A percentile compares a stretch with the other conserved stretches of the same genome.
These are phyloP conservation scores for Penaeus indicus DNA, from an alignment of 1,140 invertebrate species.

Conservation along the genomic window DNA sequence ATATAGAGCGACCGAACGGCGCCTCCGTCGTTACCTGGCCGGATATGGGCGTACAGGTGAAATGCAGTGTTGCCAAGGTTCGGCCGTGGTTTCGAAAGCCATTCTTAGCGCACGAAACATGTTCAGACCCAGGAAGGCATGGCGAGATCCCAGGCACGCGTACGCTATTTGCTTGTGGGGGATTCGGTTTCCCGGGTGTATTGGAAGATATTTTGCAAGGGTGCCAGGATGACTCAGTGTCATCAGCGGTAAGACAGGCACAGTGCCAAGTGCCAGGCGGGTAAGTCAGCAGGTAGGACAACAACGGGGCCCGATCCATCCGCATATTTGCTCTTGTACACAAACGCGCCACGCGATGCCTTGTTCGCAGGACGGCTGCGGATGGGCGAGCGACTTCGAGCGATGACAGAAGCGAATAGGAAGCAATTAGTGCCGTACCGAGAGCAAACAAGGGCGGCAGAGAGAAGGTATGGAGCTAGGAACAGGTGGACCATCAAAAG, in stretches of 20 bases:
- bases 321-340: not conserved
- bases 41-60: constrained; percentile 36
- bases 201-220: constrained; percentile 5
- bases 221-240: constrained; percentile 48
- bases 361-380: not conserved
- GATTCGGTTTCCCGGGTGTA: no score
- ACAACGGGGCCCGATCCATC: not conserved
- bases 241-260: constrained; percentile 48
- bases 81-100: not conserved
- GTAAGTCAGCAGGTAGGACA: constrained; percentile 36
- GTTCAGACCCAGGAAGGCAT: no score
- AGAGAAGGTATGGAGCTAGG: not conserved
- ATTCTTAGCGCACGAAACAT: no score
- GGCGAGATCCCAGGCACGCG: no score
- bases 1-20: no score
- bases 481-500: constrained; percentile 23
- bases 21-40: not conserved
- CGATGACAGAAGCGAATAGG: not conserved
- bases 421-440: no score
- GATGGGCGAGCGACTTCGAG: no score
- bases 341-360: not conserved
- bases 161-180: no score
- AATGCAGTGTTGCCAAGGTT: not conserved
- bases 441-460: no score
- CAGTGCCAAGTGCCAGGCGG: constrained; percentile 50